A percentile compares a stretch with the other conserved stretches of the same genome.
Conservation (phyloP, 2,888 invertebrate genomes). For the Athalia rosae region DNA sequence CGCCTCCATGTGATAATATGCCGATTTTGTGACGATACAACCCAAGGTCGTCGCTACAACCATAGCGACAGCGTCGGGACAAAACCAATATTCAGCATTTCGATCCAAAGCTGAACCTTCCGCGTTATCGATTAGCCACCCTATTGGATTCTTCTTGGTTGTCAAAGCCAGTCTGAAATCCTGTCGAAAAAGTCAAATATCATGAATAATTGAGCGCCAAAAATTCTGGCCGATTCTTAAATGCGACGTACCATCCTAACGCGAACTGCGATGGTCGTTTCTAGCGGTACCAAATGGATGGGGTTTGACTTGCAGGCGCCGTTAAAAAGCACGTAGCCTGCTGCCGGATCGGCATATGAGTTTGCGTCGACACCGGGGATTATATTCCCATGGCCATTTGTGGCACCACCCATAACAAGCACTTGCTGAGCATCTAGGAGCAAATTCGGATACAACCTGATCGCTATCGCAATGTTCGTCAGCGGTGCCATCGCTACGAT, state of each 20-base stretch:
- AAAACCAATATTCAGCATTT: slow-evolving; percentile 53
- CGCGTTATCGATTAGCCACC: slow-evolving; percentile 58
- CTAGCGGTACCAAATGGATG: slow-evolving; percentile 75
- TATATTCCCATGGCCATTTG: slow-evolving; percentile 67
- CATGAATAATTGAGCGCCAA: background rate
- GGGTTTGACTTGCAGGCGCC: slow-evolving; percentile 66
- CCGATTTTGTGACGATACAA: slow-evolving; percentile 24
- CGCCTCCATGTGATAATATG: slow-evolving; percentile 35
- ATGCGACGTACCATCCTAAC: slow-evolving; percentile 60
- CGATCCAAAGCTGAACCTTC: slow-evolving; percentile 39
- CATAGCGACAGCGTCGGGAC: slow-evolving; percentile 59
- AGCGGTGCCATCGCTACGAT: slow-evolving; percentile 74
- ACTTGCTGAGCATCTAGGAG: slow-evolving; percentile 61
- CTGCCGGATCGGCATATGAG: slow-evolving; percentile 77
- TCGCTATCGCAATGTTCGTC: slow-evolving; percentile 76
- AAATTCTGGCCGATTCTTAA: background rate
- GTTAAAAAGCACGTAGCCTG: slow-evolving; percentile 76
- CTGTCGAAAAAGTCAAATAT: slow-evolving; percentile 50
- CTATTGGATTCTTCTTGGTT: slow-evolving; percentile 50
- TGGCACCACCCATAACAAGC: slow-evolving; percentile 69
- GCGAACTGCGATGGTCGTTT: slow-evolving; percentile 61
- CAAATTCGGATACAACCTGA: slow-evolving; percentile 69
- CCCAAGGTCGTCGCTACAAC: slow-evolving; percentile 52
- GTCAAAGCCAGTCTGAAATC: slow-evolving; percentile 59
- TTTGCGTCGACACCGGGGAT: slow-evolving; percentile 77